Base-by-base conservation (phyloP, 2,113 vertebrate genomes). In the Calypte anna region DNA sequence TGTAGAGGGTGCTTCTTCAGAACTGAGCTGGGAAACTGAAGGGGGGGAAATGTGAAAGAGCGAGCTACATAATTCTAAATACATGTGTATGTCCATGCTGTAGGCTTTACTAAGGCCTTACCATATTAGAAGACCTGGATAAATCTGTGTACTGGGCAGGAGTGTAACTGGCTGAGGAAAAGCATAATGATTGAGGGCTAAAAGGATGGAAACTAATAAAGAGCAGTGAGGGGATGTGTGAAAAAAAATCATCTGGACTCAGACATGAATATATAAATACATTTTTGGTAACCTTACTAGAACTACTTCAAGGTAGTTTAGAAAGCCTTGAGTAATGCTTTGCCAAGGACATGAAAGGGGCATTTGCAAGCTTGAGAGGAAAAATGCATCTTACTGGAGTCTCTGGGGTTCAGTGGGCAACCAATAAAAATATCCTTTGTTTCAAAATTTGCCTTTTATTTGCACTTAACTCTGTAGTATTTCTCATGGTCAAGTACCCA, bases 61-160 rank as follows among this genome's bases (percentile, higher is more conserved):
- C 7, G 43, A 48, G 10, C 27, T 43, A 7, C 2, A 0, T 13
- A 11, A 16, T 44, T 54, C 14, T 80, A 11, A 59, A 21, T 61
- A 14, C 24, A 6, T 13, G 6, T 17, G 3, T 43, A 14, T 48
- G 20, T 7, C 9, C 0, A 1, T 48, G 46, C 53, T 30, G 1
- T 31, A 31, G 36, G 20, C n/a, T 67, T 87, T 23, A 33, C 7
- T 50, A 21, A n/a, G 18, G 12, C 4, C 6, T 33, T 73, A 18
- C 7, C 2, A 1, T 46, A 10, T 63, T 20, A 12, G 59, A 82
- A 82, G 27, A 38, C 6, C 4, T 30, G 24, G 7, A 46, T 75
- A 27, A 64, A 40, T 58, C 20, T 43, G 0, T n/a, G 66, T 36
- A 21, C 33, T 64, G 31, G 12, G 43, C 13, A 73, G 28, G 4